These are phyloP conservation scores for Acronicta alni DNA, from an alignment of 2,888 invertebrate genomes.

Conservation along the genomic window DNA sequence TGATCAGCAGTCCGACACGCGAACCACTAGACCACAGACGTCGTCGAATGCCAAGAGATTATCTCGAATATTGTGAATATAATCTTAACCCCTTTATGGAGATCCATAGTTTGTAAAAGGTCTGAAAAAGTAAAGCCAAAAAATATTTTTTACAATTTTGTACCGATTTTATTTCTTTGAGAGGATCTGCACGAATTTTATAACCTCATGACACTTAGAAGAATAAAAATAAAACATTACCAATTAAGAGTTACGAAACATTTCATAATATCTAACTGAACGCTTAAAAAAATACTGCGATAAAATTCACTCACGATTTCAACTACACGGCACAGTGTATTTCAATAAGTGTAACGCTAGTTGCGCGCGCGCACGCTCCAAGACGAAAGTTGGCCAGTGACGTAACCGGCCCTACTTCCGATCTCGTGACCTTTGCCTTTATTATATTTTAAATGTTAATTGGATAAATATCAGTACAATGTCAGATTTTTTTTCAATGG, in stretches of 20 bases:
- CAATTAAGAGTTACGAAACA: not conserved
- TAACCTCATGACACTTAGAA: not conserved
- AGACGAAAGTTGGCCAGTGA: constrained; percentile 68
- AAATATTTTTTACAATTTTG: no score
- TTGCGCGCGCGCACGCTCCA: constrained; percentile 36
- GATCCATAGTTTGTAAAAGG: no score
- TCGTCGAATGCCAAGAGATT: no score
- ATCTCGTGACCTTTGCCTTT: constrained; percentile 57
- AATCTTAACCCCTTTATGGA: no score
- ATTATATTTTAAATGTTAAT: constrained; percentile 52
- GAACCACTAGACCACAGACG: no score
- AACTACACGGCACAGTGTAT: constrained; percentile 16
- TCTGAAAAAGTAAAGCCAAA: no score
- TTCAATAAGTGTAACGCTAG: constrained; percentile 42
- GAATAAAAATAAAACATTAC: not conserved
- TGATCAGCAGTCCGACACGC: no score
- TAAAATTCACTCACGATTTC: constrained; percentile 42
- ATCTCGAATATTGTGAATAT: no score
- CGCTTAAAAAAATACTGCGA: not conserved
- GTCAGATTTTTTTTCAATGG: constrained; percentile 37
- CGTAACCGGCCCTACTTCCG: constrained; percentile 68
- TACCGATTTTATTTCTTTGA: no score
- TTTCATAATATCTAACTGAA: not conserved
- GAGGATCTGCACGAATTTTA: not conserved
- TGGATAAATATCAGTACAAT: constrained; percentile 38